Conservation (phyloP, 2,113 vertebrate genomes). For the Alaudala cheleensis region DNA sequence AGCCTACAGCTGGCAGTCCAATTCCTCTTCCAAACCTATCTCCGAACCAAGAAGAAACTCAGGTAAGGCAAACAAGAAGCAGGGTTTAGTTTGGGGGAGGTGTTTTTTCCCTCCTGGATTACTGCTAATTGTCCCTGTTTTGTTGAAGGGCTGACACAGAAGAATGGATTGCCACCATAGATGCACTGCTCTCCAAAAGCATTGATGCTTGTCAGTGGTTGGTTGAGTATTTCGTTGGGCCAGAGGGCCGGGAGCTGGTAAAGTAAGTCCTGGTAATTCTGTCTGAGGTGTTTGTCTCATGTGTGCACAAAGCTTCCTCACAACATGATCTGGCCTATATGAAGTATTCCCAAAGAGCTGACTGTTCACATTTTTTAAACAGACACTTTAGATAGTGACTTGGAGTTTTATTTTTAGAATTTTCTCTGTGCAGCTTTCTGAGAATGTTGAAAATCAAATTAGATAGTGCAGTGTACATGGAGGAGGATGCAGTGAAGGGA, state of each 20-base stretch:
- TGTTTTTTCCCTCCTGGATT: not conserved
- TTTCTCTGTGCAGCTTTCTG: not conserved
- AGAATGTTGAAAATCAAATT: not conserved
- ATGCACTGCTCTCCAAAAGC: constrained; percentile 94
- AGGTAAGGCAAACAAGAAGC: constrained; percentile 70
- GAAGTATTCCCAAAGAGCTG: not conserved
- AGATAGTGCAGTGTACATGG: not conserved
- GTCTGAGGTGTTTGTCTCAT: not conserved
- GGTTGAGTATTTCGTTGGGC: constrained; percentile 89
- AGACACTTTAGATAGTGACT: not conserved
- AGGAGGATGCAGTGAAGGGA: not conserved
- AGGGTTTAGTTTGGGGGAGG: not conserved
- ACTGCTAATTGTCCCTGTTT: not conserved
- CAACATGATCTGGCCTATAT: not conserved
- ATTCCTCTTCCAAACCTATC: constrained; percentile 96
- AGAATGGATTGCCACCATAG: constrained; percentile 97
- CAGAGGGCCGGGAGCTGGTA: constrained; percentile 92
- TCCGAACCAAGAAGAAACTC: constrained; percentile 98
- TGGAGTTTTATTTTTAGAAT: not conserved
- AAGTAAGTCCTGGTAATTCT: constrained; percentile 79
- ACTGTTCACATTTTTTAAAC: not conserved
- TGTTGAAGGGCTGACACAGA: constrained; percentile 91
- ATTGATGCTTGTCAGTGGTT: constrained; percentile 96
- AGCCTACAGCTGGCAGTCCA: constrained; percentile 94
- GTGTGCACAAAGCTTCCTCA: not conserved